Base-by-base conservation (phyloP, 2,113 vertebrate species). In the Anolis sagrei region DNA sequence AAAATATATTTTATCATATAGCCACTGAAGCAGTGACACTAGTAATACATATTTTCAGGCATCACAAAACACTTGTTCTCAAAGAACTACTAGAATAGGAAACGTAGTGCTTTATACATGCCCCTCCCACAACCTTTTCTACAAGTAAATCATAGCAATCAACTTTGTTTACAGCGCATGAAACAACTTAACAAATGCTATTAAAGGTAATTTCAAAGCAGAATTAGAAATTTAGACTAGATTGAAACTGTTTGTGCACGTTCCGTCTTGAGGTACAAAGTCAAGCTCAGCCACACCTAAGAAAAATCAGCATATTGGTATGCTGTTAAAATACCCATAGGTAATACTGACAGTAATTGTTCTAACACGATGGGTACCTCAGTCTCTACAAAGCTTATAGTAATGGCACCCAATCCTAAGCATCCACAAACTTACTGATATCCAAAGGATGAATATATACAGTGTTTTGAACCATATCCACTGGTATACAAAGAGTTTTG, bases 221-320 rank as follows among this genome's bases (percentile, higher is more conserved):
- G 44, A 44, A n/a, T 73, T 76, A 39, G 13, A 81, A n/a, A 48
- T 58, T 80, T 29, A 83, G 32, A 21, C 75, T 9, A 73, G 7
- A 83, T n/a, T 72, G 44, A 13, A 86, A 78, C 61, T 10, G 29
- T 64, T 25, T 13, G 2, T 11, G 0, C 77, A 70, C 48, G 11
- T 61, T 73, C 79, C 1, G 1, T 2, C 61, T 76, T 51, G 44
- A 49, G 61, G 18, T n/a, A 74, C 32, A 83, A 74, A 74, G n/a
- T 29, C 27, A 88, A 49, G 36, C 21, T 86, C 86, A 51, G 77
- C 51, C 85, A 72, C 83, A 87, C 79, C 83, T 88, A 80, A 76
- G 3, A 69, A 90, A 68, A 76, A 54, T 76, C 16, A 86, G 3
- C 81, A n/a, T 81, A 44, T 32, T 48, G 27, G 34, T 79, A 90